Evolutionary conservation across 2,888 invertebrate species (phyloP).

Genomic region (Ashinkailepas kermadecensis): DNA sequence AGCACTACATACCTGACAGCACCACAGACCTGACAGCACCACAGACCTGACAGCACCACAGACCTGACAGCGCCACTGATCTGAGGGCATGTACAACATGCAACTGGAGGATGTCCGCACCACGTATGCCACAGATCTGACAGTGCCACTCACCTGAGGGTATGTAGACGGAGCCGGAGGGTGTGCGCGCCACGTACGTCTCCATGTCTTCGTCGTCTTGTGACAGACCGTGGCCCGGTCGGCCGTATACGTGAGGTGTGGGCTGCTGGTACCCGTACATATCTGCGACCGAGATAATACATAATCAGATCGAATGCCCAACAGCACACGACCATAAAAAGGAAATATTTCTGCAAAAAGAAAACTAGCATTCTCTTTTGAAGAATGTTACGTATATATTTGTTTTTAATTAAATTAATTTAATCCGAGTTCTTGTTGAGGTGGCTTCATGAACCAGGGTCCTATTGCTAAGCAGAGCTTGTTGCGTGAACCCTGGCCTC

Average conservation of each 20-base stretch:
- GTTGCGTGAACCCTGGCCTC: too few species aligned
- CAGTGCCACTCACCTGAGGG: background rate
- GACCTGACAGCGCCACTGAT: background rate
- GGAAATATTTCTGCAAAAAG: too few species aligned
- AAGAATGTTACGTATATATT: too few species aligned
- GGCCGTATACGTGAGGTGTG: background rate
- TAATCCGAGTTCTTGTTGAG: too few species aligned
- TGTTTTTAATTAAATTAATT: too few species aligned
- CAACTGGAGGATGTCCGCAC: constrained; percentile 4
- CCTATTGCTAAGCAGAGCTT: too few species aligned
- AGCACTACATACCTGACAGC: background rate
- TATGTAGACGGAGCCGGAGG: constrained; percentile 12
- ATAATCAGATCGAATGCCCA: too few species aligned
- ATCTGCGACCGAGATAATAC: background rate
- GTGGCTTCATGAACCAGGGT: too few species aligned
- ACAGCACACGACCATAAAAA: too few species aligned
- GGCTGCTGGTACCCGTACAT: constrained; percentile 15
- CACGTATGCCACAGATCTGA: background rate
- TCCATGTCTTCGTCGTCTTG: background rate
- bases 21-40: background rate
- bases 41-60: background rate
- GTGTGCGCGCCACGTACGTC: constrained; percentile 12
- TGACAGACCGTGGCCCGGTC: background rate
- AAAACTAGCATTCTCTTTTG: too few species aligned
- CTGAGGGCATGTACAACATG: constrained; percentile 6